phyloP scores from a whole-genome alignment of 2,113 vertebrate genomes.

The Nymphicus hollandicus region DNA sequence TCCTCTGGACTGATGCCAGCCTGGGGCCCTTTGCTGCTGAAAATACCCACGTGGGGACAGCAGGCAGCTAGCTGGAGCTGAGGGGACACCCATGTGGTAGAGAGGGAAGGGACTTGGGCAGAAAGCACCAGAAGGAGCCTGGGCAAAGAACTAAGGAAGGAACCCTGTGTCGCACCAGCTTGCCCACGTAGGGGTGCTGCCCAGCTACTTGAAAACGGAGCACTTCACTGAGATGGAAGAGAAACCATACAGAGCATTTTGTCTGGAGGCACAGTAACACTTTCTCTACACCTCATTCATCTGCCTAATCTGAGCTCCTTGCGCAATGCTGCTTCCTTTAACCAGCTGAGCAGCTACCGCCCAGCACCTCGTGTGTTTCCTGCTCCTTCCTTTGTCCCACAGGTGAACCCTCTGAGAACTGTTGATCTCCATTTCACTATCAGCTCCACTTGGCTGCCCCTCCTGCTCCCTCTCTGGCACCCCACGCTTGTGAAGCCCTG shows the following conservation, averaged over 20 bases:
- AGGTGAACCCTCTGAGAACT: neutral
- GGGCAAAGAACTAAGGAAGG: neutral
- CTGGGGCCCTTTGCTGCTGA: neutral
- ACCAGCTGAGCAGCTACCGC: neutral
- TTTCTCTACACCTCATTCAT: neutral
- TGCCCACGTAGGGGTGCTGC: accelerated
- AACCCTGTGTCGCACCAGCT: accelerated
- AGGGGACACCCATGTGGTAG: neutral
- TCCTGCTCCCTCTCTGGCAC: neutral
- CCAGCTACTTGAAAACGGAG: neutral
- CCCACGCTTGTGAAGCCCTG: neutral
- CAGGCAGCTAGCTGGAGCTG: neutral
- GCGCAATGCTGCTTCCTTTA: accelerated
- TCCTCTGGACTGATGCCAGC: neutral
- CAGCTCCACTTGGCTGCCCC: neutral
- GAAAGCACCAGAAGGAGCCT: neutral
- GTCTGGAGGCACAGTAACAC: neutral
- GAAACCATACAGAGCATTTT: neutral
- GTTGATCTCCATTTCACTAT: neutral
- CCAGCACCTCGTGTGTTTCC: neutral
- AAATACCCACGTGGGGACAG: accelerated
- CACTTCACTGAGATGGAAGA: neutral
- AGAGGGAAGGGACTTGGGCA: neutral
- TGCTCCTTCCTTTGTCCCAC: neutral
- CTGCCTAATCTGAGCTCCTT: accelerated